Evolutionary conservation across 2,888 invertebrate species (phyloP), one percentile per base, ranked within the genome.

Genomic region (Malthinus seriepunctatus): DNA sequence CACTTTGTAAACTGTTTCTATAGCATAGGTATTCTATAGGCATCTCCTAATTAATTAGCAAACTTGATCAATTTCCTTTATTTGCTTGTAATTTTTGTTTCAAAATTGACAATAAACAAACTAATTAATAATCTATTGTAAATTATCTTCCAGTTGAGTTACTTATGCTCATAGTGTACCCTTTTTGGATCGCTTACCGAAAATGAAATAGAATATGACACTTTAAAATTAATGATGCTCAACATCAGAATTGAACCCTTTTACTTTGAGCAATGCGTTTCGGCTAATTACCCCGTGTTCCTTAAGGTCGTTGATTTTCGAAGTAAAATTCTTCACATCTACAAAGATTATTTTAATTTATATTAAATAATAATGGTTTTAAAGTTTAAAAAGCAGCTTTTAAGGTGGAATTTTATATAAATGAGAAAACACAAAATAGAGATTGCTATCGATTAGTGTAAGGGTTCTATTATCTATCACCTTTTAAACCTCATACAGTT

Each of bases 261-360:
- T 64, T 60, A 61, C 54, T 57, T n/a, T 58, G 56, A 65, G 63
- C 64, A 58, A 63, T 62, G 58, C 67, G 64, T 65, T 67, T 63
- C 69, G 66, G 67, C 67, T 69, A 69, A 69, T 69, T 69, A 69
- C 69, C 67, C 57, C 66, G 60, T 67, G 65, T 66, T 69, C 63
- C 57, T 57, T 57, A 55, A 37, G 60, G 60, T 66, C 63, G 62
- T 44, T 55, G 51, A 37, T 23, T 51, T 15, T 23, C 5, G 23
- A 5, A 23, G 23, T 23, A 23, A 23, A 23, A 23, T 23, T 23
- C 23, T 23, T 23, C 23, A 23, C 23, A 23, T 23, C 23, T 5
- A 23, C 66, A 56, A 58, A 65, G 64, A 66, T 66, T 68, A 66
- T 60, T 59, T 60, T 63, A 34, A 66, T 66, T n/a, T n/a, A n/a